These are phyloP conservation scores for Lepisosteus oculatus DNA, from an alignment of 2,113 vertebrate genomes.

Conservation along the genomic window DNA sequence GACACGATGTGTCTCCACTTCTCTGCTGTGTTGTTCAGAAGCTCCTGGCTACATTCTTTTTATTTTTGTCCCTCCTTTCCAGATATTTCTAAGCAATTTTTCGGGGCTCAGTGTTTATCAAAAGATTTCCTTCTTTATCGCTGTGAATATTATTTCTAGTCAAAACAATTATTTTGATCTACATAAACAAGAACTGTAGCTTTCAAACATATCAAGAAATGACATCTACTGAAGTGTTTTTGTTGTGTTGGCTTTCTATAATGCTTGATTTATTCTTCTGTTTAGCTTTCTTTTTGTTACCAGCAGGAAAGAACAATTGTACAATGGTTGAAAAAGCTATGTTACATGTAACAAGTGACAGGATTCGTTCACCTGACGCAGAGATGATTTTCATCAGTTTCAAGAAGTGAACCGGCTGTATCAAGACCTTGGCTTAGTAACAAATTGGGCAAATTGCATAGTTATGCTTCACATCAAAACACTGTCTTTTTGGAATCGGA, in stretches of 20 bases:
- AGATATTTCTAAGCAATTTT: neutral
- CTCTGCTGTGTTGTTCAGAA: conserved; percentile 7
- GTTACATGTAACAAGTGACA: conserved; percentile 43
- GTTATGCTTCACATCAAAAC: no score
- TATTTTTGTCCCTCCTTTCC: neutral
- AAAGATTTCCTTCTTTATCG: no score
- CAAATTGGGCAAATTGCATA: no score
- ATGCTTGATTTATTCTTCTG: conserved; percentile 47
- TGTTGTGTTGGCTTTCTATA: conserved; percentile 44
- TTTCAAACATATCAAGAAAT: no score
- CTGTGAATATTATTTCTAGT: neutral
- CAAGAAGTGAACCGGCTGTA: no score
- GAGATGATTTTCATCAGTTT: neutral
- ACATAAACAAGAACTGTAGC: no score
- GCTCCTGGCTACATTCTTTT: conserved; percentile 8
- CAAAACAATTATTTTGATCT: neutral
- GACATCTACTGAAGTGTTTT: conserved; percentile 22
- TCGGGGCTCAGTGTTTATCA: neutral
- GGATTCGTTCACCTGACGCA: conserved; percentile 27
- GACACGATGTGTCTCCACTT: neutral
- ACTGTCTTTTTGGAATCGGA: no score
- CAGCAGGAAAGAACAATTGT: conserved; percentile 41
- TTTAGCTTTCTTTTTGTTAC: conserved; percentile 40
- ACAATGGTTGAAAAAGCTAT: conserved; percentile 13
- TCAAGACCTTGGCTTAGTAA: no score